Percentiles rank a stretch among this genome's conserved stretches.
phyloP scores from a whole-genome alignment of 2,888 invertebrate genomes.

The Microctonus hyperodae region DNA sequence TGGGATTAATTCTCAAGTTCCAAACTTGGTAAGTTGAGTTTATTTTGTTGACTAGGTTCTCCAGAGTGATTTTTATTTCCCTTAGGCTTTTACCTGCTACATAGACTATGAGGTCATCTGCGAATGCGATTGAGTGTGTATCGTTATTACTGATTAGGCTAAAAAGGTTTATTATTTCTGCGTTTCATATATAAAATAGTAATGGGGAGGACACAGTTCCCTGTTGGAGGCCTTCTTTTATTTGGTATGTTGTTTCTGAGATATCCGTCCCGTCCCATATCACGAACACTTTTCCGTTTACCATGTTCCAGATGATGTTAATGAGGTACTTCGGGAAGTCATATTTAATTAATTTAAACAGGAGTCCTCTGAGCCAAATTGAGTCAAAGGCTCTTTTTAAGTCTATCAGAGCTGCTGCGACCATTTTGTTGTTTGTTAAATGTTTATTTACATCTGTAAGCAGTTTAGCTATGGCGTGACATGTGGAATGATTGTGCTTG shows the following conservation, averaged over 20 bases:
- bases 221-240: conserved; percentile 26
- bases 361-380: conserved; percentile 21
- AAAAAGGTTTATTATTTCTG: conserved; percentile 26
- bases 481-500: conserved; percentile 10
- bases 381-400: conserved; percentile 25
- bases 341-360: conserved; percentile 13
- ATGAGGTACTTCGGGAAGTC: conserved; percentile 13
- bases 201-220: conserved; percentile 27
- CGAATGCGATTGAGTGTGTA: conserved; percentile 20
- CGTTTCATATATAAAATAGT: conserved; percentile 30
- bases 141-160: conserved; percentile 11
- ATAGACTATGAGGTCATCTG: conserved; percentile 32
- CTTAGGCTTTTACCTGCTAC: neutral
- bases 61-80: neutral
- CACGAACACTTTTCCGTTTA: neutral
- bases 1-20: no score
- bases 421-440: neutral
- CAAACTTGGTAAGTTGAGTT: conserved; percentile 32
- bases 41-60: conserved; percentile 17
- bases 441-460: conserved; percentile 9
- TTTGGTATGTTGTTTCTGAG: neutral
- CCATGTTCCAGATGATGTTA: conserved; percentile 14
- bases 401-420: conserved; percentile 20
- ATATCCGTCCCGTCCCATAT: neutral
- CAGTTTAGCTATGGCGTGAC: conserved; percentile 22